A percentile compares a stretch with the other conserved stretches of the same genome.
These are phyloP conservation scores for Sarcophaga variegata DNA, from an alignment of 2,888 invertebrate species.

Conservation along the genomic window DNA sequence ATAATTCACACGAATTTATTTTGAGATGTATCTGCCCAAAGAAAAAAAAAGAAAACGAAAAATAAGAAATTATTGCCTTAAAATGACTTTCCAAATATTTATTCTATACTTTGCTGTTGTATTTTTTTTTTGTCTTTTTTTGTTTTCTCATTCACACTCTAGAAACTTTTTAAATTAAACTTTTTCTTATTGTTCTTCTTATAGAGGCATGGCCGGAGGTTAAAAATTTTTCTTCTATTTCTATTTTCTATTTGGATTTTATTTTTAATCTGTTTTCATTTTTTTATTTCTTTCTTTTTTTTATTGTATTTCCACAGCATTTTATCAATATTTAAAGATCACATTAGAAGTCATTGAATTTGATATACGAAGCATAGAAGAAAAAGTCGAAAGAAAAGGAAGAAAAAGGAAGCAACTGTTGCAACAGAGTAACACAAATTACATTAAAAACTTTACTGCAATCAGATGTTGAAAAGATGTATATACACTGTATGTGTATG, in stretches of 20 bases:
- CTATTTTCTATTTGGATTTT: neutral
- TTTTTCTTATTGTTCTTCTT: slow-evolving; percentile 16
- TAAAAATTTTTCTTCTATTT: neutral
- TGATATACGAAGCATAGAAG: slow-evolving; percentile 27
- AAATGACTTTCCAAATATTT: no score
- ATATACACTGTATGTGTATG: no score
- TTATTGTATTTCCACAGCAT: neutral
- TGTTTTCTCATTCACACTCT: slow-evolving; percentile 16
- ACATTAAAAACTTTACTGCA: slow-evolving; percentile 68
- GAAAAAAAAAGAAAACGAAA: no score
- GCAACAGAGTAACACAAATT: slow-evolving; percentile 63
- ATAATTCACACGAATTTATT: no score
- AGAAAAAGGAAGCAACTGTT: slow-evolving; percentile 42
- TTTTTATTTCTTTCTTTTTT: neutral
- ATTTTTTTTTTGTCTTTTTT: no score
- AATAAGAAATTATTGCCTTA: no score
- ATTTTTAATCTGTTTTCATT: neutral
- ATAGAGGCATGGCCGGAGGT: neutral
- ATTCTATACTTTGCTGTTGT: no score
- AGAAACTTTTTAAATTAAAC: slow-evolving; percentile 42
- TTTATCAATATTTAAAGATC: slow-evolving; percentile 69
- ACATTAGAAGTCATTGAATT: slow-evolving; percentile 66
- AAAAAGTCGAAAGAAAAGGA: no score
- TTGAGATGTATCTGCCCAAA: no score
- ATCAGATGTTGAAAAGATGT: slow-evolving; percentile 18